A percentile compares a stretch with the other conserved stretches of the same genome.
Conservation (phyloP, 2,888 invertebrate genomes). For the Dryomyza anilis region DNA sequence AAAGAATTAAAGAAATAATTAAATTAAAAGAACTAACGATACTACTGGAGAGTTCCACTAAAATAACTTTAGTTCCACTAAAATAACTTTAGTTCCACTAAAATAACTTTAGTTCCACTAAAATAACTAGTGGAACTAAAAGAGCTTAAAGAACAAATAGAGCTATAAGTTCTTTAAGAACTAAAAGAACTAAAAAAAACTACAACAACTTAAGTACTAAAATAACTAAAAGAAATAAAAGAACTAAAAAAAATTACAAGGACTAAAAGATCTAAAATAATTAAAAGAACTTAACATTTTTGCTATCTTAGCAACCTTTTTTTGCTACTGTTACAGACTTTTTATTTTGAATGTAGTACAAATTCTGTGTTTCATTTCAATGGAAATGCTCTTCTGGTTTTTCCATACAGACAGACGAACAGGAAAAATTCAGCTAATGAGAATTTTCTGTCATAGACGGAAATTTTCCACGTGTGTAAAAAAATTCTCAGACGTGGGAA, state of each 20-base stretch:
- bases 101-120: not conserved
- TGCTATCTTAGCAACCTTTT: no score
- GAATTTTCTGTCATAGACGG: no score
- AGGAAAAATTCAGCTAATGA: no score
- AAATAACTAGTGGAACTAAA: not conserved
- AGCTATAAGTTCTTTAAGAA: not conserved
- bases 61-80: not conserved
- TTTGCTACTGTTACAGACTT: no score
- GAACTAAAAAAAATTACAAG: not conserved
- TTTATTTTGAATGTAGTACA: no score
- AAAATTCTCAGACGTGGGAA: no score
- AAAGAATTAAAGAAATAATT: not conserved
- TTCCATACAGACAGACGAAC: no score
- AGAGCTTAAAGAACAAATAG: not conserved
- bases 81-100: not conserved
- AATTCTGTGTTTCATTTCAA: no score
- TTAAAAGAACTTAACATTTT: no score
- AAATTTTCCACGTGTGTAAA: no score
- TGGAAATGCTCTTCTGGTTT: no score
- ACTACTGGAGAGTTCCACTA: not conserved
- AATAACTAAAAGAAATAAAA: not conserved
- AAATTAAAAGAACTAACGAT: no score
- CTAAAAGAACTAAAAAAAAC: not conserved
- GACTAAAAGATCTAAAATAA: not conserved
- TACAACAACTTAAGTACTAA: not conserved